Evolutionary conservation across 1,140 invertebrate species (phyloP), one percentile per base, ranked within the genome.

Genomic region (Ridgeia piscesae): DNA sequence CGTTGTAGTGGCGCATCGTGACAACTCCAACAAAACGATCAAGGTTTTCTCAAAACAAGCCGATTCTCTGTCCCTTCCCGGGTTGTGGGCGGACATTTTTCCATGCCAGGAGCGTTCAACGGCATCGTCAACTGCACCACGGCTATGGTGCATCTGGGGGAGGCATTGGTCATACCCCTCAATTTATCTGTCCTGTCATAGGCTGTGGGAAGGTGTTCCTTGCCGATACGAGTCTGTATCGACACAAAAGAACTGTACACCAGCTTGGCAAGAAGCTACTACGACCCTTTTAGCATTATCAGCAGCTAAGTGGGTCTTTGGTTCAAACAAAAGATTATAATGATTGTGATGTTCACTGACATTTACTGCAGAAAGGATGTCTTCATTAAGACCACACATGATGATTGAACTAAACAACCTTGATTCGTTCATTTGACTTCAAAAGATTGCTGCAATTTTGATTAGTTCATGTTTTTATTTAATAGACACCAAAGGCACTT

Each of bases 21-120:
- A 77, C 58, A 77, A 77, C 58, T 77, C 58, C 58, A 77, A 77
- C 58, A 77, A 77, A 77, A 31, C 58, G 58, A 77, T 77, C 58
- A 77, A 77, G 58, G 58, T 77, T 77, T 77, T 77, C 58, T 0
- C 58, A 77, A 77, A 77, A 77, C 58, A 77, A 77, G 58, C 58
- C 58, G 58, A 77, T 77, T 77, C 58, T 4, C 58, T 77, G 58
- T 77, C 58, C 58, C 8, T 77, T 77, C 27, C 58, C 58, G 14
- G 58, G 58, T 77, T 77, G 58, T 21, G 58, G 58, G 58, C 58
- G 58, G 58, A 77, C 58, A 77, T 77, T 77, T 77, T 77, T 77
- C 58, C 58, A 77, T 77, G 58, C 58, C 27, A 77, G 58, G 58
- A 77, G 58, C 27, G 58, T 77, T 77, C 58, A 77, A 21, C 58